Evolutionary conservation across 2,113 vertebrate genomes (phyloP).

Genomic region (Pituophis catenifer): DNA sequence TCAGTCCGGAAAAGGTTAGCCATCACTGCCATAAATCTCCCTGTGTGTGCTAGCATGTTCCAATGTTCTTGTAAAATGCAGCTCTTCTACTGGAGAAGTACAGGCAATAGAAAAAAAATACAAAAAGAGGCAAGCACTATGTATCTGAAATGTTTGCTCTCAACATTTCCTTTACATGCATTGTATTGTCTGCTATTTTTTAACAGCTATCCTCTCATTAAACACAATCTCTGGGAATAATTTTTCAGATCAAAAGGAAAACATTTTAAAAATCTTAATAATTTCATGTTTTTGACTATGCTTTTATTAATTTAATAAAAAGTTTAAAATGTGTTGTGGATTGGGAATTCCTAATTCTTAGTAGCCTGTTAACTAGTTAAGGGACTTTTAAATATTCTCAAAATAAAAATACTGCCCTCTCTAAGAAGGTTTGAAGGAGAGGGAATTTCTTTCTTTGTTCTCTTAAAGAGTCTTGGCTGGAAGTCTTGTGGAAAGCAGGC

Average conservation of each 20-base stretch:
- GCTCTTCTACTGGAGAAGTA: neutral
- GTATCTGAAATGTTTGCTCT: neutral
- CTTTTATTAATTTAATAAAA: neutral
- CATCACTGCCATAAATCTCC: conserved; percentile 25
- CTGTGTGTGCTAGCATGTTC: conserved; percentile 8
- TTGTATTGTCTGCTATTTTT: neutral
- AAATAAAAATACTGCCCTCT: neutral
- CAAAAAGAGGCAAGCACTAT: neutral
- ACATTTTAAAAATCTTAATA: neutral
- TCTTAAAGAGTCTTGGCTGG: neutral
- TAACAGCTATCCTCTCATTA: conserved; percentile 1
- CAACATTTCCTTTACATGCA: neutral
- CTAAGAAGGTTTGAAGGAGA: neutral
- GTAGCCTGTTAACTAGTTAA: neutral
- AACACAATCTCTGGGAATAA: neutral
- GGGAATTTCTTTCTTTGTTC: neutral
- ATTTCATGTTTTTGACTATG: neutral
- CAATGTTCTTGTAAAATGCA: conserved; percentile 33
- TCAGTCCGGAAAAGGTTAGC: no score
- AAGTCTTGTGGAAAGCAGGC: neutral
- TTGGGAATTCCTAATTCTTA: neutral
- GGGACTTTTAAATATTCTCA: neutral
- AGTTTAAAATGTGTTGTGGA: neutral
- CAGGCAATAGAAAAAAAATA: neutral
- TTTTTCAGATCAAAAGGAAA: neutral